These are phyloP conservation scores for Drosophila ohnishii DNA, from an alignment of 1,140 invertebrate genomes.

Conservation along the genomic window DNA sequence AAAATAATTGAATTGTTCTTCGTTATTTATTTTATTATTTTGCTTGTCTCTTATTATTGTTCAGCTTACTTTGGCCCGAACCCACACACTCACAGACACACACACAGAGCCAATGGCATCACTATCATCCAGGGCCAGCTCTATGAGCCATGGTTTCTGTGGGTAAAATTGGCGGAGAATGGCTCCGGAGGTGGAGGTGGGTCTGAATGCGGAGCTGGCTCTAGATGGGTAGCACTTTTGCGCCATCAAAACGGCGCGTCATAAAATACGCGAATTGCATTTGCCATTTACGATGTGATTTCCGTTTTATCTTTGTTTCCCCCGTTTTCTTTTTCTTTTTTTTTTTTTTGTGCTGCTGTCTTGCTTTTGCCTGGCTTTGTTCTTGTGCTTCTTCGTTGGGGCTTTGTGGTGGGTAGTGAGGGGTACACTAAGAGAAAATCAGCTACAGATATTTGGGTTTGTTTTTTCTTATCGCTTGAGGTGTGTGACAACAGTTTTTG, in stretches of 20 bases:
- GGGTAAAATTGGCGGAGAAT: conserved; percentile 1
- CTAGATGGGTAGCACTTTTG: conserved; percentile 69
- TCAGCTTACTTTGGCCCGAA: conserved; percentile 56
- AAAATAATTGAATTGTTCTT: conserved; percentile 80
- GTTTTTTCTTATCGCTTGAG: neutral
- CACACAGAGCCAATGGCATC: conserved; percentile 30
- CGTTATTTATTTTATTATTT: conserved; percentile 82
- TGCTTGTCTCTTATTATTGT: conserved; percentile 77
- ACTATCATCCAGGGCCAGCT: conserved; percentile 44
- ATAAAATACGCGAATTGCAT: conserved; percentile 83
- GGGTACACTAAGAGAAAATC: conserved; percentile 6
- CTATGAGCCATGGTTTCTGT: conserved; percentile 58
- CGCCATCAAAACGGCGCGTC: conserved; percentile 76
- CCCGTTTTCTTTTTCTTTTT: conserved; percentile 19
- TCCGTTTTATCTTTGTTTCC: conserved; percentile 45
- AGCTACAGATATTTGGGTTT: neutral
- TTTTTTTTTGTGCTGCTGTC: conserved; percentile 20
- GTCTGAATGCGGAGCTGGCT: conserved; percentile 25
- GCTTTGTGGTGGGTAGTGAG: conserved; percentile 34
- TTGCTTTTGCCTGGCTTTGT: conserved; percentile 48
- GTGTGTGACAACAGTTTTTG: too few relatives aligned
- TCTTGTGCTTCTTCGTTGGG: conserved; percentile 42
- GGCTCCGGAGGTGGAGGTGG: conserved; percentile 2
- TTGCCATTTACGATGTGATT: conserved; percentile 79
- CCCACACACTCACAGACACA: neutral